phyloP scores from a whole-genome alignment of 2,888 invertebrate genomes.

The Andrena camellia region DNA sequence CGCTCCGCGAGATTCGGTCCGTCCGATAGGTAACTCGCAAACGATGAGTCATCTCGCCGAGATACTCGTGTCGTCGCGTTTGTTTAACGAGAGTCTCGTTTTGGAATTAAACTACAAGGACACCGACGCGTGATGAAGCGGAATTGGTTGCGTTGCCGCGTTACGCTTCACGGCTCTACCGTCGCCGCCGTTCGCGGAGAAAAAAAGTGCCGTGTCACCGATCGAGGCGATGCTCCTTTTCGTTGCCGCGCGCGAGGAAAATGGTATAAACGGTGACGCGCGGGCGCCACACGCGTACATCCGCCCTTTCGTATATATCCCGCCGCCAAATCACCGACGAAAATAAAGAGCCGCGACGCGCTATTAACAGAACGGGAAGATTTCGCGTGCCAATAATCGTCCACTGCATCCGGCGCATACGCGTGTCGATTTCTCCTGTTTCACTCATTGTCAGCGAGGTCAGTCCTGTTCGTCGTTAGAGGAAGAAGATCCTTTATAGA shows the following conservation, averaged over 20 bases:
- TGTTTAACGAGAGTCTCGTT: slow-evolving; percentile 30
- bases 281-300: slow-evolving; percentile 3
- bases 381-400: slow-evolving; percentile 55
- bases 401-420: slow-evolving; percentile 4
- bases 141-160: not conserved
- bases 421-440: not conserved
- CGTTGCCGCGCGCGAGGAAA: too few relatives aligned
- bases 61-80: slow-evolving; percentile 12
- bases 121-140: not conserved
- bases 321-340: slow-evolving; percentile 50
- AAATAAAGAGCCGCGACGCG: slow-evolving; percentile 53
- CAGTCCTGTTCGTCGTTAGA: too few relatives aligned
- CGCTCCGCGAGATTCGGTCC: not conserved
- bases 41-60: slow-evolving; percentile 37
- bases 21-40: slow-evolving; percentile 7
- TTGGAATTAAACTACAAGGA: slow-evolving; percentile 24
- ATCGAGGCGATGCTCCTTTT: not conserved
- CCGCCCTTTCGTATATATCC: slow-evolving; percentile 39
- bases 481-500: too few relatives aligned
- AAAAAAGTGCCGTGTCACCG: not conserved
- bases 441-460: too few relatives aligned
- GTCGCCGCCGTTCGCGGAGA: not conserved
- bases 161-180: too few relatives aligned
- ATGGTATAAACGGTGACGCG: not conserved
- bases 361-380: slow-evolving; percentile 53